These are phyloP conservation scores for Anodontia alba DNA, from an alignment of 2,888 invertebrate species.

Conservation along the genomic window DNA sequence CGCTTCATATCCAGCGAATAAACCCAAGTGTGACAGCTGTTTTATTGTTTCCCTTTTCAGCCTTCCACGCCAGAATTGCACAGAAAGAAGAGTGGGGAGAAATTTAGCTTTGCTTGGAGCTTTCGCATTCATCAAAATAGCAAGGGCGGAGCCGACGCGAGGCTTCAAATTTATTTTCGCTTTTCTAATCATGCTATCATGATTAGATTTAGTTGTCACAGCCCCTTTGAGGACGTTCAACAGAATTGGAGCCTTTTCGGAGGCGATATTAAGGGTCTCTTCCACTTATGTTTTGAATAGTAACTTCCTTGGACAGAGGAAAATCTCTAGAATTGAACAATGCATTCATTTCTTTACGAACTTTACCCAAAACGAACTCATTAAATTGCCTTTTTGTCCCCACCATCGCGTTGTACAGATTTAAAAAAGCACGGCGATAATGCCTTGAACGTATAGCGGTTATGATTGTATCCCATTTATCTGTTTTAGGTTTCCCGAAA, in stretches of 20 bases:
- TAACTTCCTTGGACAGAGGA: constrained; percentile 23
- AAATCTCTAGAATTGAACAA: constrained; percentile 25
- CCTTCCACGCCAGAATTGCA: constrained; percentile 49
- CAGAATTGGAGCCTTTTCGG: constrained; percentile 26
- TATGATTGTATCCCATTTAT: constrained; percentile 34
- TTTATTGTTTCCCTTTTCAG: constrained; percentile 46
- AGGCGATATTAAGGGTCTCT: not conserved
- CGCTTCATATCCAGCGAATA: constrained; percentile 35
- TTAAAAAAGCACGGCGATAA: constrained; percentile 30
- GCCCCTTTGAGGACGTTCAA: constrained; percentile 21
- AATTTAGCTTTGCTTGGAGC: constrained; percentile 29
- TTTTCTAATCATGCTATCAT: constrained; percentile 16
- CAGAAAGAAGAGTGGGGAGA: constrained; percentile 38
- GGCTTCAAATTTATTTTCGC: constrained; percentile 35
- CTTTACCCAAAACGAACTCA: constrained; percentile 10
- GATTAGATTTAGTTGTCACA: constrained; percentile 20
- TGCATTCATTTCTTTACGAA: constrained; percentile 23
- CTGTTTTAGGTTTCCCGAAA: constrained; percentile 8
- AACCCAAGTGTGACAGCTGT: constrained; percentile 29
- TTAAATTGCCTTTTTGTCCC: constrained; percentile 27
- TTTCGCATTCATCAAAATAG: constrained; percentile 28
- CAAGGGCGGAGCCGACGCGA: constrained; percentile 28
- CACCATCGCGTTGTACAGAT: constrained; percentile 35
- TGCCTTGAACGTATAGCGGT: constrained; percentile 32
- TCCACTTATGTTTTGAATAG: not conserved